phyloP scores from a whole-genome alignment of 2,888 invertebrate genomes.

The Noctuana brunneofusca region DNA sequence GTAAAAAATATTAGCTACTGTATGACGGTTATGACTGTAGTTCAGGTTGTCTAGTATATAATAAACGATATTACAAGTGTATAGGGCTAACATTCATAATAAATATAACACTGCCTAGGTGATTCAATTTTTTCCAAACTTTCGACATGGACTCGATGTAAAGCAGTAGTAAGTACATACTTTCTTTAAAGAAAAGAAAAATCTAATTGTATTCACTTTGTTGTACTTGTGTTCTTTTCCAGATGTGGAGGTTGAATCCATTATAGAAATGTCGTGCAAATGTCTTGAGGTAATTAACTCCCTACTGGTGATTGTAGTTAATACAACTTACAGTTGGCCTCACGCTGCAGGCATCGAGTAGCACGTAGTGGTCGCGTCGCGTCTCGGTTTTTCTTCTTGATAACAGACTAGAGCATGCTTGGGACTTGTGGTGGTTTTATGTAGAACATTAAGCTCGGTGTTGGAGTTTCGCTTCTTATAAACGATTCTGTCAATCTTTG shows the following conservation, averaged over 20 bases:
- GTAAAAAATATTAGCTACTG: neutral
- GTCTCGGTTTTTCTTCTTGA: neutral
- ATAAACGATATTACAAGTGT: neutral
- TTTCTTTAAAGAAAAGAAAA: conserved; percentile 50
- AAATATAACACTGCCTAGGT: neutral
- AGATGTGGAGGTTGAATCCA: conserved; percentile 82
- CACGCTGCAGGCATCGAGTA: conserved; percentile 56
- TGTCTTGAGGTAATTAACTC: conserved; percentile 83
- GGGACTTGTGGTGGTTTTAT: conserved; percentile 61
- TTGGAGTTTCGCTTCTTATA: conserved; percentile 49
- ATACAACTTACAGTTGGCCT: conserved; percentile 60
- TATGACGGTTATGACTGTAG: neutral
- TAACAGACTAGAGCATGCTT: conserved; percentile 70
- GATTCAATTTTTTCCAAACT: conserved; percentile 37
- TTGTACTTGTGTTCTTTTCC: conserved; percentile 84
- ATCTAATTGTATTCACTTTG: conserved; percentile 76
- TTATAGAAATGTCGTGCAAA: conserved; percentile 81
- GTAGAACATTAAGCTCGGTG: conserved; percentile 61
- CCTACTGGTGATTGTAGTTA: conserved; percentile 80
- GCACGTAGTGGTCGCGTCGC: conserved; percentile 41
- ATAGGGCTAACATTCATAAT: neutral
- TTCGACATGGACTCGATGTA: conserved; percentile 78
- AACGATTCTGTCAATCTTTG: conserved; percentile 36
- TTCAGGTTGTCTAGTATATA: neutral
- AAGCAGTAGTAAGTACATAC: conserved; percentile 76